Evolutionary conservation across 2,888 invertebrate genomes (phyloP), one percentile per base, ranked within the genome.

Genomic region (Orthosia gothica): DNA sequence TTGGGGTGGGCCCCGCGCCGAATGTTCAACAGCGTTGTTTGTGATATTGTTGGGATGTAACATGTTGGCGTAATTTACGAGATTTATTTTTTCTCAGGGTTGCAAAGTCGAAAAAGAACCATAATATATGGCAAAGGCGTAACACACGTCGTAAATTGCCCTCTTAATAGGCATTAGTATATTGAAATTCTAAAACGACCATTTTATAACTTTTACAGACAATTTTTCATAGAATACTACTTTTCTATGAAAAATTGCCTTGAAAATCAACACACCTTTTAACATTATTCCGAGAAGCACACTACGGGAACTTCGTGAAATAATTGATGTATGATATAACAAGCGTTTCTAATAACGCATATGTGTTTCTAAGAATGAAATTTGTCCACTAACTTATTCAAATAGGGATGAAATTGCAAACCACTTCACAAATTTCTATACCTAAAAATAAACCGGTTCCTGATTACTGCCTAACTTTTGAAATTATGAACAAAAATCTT

Each of bases 21-120:
- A 95, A 95, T 94, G 94, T 95, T 94, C 93, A 93, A 94, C 91
- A 94, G 95, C 95, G 95, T 94, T 91, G 90, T 89, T 93, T 91
- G 93, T 92, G 92, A 93, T 94, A 93, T 93, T 92, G 89, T 93
- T 64, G 72, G 85, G 74, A 67, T 52, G 64, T 62, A 70, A 49
- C 50, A 69, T 58, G 72, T 85, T 86, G 87, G 78, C 86, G 71
- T 85, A 66, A 32, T 69, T 54, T 47, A 13, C 2, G 16, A 66
- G 23, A 32, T 58, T 58, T 11, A 13, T 58, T 54, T 70, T 69
- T 40, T 23, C 18, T 50, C 40, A 23, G 1, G 2, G 5, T 12
- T 45, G 5, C 13, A 1, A 50, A 15, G 45, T 26, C 20, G 4
- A 55, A 26, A 40, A 40, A 40, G 40, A 40, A 40, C 9, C 7